phyloP scores from a whole-genome alignment of 92 coral and sea anemone genomes.

The Zoanthus sociatus region DNA sequence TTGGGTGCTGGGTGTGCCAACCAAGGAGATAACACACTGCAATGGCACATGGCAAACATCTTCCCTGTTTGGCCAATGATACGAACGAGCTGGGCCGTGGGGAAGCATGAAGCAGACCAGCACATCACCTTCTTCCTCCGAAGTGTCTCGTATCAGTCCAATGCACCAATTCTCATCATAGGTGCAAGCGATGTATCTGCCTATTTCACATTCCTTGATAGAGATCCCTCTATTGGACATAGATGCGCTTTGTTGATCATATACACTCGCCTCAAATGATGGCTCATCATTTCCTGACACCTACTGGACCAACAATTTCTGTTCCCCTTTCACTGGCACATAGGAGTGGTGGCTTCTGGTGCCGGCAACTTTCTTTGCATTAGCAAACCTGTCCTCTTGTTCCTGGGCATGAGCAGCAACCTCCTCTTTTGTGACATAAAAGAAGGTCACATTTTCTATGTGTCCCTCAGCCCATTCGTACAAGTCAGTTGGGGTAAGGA shows the following conservation, averaged over 20 bases:
- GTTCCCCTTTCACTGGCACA: conserved; percentile 19
- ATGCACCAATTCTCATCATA: conserved; percentile 31
- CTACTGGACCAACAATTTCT: conserved; percentile 25
- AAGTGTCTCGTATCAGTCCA: conserved; percentile 17
- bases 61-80: conserved; percentile 39
- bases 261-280: conserved; percentile 26
- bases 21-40: conserved; percentile 29
- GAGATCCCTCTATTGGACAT: not conserved
- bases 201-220: conserved; percentile 33
- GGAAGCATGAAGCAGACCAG: conserved; percentile 40
- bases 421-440: conserved; percentile 35
- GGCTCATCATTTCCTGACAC: conserved; percentile 33
- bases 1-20: conserved; percentile 15
- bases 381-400: conserved; percentile 29
- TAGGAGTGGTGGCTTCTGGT: conserved; percentile 38
- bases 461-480: conserved; percentile 26
- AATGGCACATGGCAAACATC: conserved; percentile 38
- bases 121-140: conserved; percentile 32
- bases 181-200: conserved; percentile 38
- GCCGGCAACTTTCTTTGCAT: conserved; percentile 19
- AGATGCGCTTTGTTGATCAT: conserved; percentile 1
- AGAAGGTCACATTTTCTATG: conserved; percentile 22
- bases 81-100: conserved; percentile 27
- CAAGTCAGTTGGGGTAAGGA: conserved; percentile 34
- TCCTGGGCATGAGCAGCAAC: conserved; percentile 39